Percentiles rank a stretch among this genome's conserved stretches.
Evolutionary conservation across 2,113 vertebrate species (phyloP).

Genomic region (Spizaetus ornatus): DNA sequence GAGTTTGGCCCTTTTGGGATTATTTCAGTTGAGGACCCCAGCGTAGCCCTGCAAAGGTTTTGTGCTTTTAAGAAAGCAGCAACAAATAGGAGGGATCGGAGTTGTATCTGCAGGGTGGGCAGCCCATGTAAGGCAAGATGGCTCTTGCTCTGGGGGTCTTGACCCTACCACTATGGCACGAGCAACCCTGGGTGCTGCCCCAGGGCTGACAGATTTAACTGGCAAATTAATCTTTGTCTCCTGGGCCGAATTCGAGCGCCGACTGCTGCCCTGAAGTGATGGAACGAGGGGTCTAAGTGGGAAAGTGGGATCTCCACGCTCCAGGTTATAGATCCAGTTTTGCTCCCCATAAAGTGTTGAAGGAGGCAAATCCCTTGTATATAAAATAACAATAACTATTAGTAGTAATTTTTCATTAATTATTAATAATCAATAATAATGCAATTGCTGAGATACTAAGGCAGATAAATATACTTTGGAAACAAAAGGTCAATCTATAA

Average conservation of each 20-base stretch:
- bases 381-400: not conserved
- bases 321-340: not conserved
- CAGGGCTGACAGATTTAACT: not conserved
- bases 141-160: not conserved
- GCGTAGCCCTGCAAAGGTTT: not conserved
- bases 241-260: not conserved
- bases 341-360: not conserved
- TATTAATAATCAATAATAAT: not conserved
- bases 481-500: not conserved
- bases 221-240: not conserved
- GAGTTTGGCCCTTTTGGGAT: not conserved
- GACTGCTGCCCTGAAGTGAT: not conserved
- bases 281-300: not conserved
- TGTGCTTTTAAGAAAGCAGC: not conserved
- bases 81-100: not conserved
- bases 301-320: not conserved
- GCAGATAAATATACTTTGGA: not conserved
- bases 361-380: not conserved
- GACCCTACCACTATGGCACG: fast-evolving
- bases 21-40: not conserved
- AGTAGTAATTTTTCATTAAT: not conserved
- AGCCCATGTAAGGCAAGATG: fast-evolving
- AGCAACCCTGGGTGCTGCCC: not conserved
- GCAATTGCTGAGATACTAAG: not conserved
- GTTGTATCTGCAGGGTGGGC: not conserved